Evolutionary conservation across 2,888 invertebrate species (phyloP).

Genomic region (Tiliacea citrago): DNA sequence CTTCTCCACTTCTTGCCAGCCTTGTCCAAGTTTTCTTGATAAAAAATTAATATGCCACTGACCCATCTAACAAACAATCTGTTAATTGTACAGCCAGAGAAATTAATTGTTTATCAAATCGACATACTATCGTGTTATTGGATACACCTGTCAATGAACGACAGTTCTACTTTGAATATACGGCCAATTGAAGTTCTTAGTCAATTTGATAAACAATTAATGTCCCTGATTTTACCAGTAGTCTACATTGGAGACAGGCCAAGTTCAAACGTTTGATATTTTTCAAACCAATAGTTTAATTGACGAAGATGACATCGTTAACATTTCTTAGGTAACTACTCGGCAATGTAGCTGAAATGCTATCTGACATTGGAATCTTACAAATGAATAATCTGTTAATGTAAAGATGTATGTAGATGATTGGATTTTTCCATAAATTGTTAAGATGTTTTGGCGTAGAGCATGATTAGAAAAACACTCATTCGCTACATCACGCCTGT

Average conservation of each 20-base stretch:
- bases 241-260: slow-evolving; percentile 26
- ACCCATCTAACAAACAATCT: background rate
- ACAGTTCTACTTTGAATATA: background rate
- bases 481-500: no score
- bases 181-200: background rate
- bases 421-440: background rate
- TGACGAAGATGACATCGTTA: background rate
- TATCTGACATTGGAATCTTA: slow-evolving; percentile 8
- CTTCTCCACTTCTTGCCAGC: background rate
- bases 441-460: background rate
- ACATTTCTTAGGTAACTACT: background rate
- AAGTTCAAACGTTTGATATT: slow-evolving; percentile 26
- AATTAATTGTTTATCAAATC: background rate
- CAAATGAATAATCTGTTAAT: background rate
- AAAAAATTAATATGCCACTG: no score
- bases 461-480: background rate
- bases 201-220: background rate
- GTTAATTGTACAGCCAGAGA: no score
- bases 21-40: background rate
- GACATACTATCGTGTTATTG: background rate
- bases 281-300: background rate
- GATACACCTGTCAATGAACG: background rate
- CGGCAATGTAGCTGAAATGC: slow-evolving; percentile 1
- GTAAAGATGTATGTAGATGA: background rate
- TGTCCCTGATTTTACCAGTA: no score